Evolutionary conservation across 2,888 invertebrate species (phyloP), one percentile per base, ranked within the genome.

Genomic region (Scrobipalpa costella): DNA sequence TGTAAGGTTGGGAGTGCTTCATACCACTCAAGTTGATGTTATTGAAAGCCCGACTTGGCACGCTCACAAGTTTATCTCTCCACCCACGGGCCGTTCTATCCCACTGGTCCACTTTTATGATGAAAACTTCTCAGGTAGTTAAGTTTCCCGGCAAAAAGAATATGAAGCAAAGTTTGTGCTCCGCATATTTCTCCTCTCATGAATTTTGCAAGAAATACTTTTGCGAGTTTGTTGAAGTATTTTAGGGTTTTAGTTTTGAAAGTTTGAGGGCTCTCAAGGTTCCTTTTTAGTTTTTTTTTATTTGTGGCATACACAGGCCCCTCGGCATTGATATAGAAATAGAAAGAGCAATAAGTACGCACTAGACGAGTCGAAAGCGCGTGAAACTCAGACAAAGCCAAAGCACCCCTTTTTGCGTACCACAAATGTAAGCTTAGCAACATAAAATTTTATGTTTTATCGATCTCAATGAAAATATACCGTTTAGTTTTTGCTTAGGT

Each of bases 41-140:
- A 55, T 55, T 55, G 55, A 55, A 55, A 55, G 55, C 55, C 21
- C 34, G 55, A 33, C 15, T 55, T 55, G 55, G 55, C 55, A 55
- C 55, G 55, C 34, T 34, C 15, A 34, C 55, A 55, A 55, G n/a
- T 55, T 55, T 55, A 55, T 55, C 55, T 55, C 55, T 15, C 15
- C 55, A 34, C 55, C 55, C 55, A 55, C 33, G 55, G 55, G 34
- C 34, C 17, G 34, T 33, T 15, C 17, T 36, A 13, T 36, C 38
- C 27, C 57, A 57, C 19, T 38, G 57, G 57, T 36, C 57, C 57
- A 57, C 57, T 57, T 57, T 57, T 57, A 57, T 57, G 57, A 38
- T 57, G 57, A 57, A 57, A 57, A 57, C 57, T 57, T 44, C 59
- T 11, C 59, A 59, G 59, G 59, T 59, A 47, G 59, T 59, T 59